Conservation (phyloP, 1,140 invertebrate species). For the Bombyx mandarina region DNA sequence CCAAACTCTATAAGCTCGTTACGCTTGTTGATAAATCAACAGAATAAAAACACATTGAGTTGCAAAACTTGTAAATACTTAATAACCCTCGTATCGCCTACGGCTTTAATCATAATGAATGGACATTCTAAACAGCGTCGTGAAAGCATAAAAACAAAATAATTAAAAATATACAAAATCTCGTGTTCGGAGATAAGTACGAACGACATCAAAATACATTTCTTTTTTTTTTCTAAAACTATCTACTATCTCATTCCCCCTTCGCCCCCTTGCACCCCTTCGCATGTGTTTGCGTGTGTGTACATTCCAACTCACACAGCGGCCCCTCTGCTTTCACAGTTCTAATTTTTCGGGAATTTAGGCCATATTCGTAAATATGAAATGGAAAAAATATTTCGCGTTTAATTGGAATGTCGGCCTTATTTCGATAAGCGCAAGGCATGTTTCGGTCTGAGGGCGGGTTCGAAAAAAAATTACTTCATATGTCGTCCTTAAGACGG, state of each 20-base stretch:
- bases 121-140: too few species aligned
- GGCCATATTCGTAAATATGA: constrained; percentile 71
- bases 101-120: too few species aligned
- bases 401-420: constrained; percentile 27
- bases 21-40: too few species aligned
- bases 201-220: not conserved
- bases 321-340: constrained; percentile 60
- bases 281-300: constrained; percentile 29
- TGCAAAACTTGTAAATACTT: too few species aligned
- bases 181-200: not conserved
- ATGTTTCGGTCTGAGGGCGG: constrained; percentile 22
- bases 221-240: constrained; percentile 37
- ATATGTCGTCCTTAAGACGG: constrained; percentile 72
- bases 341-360: constrained; percentile 72
- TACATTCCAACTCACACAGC: constrained; percentile 38
- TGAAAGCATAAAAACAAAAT: not conserved
- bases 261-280: constrained; percentile 16
- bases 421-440: constrained; percentile 24
- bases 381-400: constrained; percentile 71
- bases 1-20: too few species aligned
- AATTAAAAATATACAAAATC: not conserved
- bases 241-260: constrained; percentile 46
- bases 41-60: too few species aligned
- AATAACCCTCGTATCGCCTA: too few species aligned
- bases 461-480: constrained; percentile 70